Evolutionary conservation across 2,888 invertebrate species (phyloP).

Genomic region (Hirtodrosophila confusa): DNA sequence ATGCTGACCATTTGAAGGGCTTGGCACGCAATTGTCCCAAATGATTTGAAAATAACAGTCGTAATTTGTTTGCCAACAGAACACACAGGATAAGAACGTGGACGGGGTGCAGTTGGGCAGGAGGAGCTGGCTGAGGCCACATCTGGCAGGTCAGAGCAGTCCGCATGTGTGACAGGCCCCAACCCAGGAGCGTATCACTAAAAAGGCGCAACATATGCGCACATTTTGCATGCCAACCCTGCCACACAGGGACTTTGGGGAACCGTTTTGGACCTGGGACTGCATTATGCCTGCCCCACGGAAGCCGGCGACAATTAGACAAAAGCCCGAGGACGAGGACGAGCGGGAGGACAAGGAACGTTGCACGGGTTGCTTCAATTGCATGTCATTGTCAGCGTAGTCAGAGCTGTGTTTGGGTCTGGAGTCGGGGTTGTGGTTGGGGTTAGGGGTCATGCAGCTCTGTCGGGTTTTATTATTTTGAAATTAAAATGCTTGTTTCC

Average conservation of each 20-base stretch:
- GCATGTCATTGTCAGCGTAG: slow-evolving; percentile 72
- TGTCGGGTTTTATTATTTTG: slow-evolving; percentile 69
- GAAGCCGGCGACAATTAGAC: slow-evolving; percentile 71
- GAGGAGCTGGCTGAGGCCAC: slow-evolving; percentile 29
- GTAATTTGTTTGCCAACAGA: slow-evolving; percentile 75
- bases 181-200: slow-evolving; percentile 6
- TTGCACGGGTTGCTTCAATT: slow-evolving; percentile 59
- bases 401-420: slow-evolving; percentile 18
- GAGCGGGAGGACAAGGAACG: neutral
- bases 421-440: no score
- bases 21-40: slow-evolving; percentile 59
- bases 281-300: slow-evolving; percentile 59
- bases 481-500: slow-evolving; percentile 65
- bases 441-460: slow-evolving; percentile 31
- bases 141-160: slow-evolving; percentile 36
- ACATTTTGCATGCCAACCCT: slow-evolving; percentile 62
- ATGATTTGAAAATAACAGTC: slow-evolving; percentile 77
- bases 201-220: slow-evolving; percentile 68
- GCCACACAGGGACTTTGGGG: slow-evolving; percentile 43
- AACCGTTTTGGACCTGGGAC: slow-evolving; percentile 37
- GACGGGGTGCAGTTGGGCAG: neutral
- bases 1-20: slow-evolving; percentile 43
- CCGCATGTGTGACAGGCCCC: slow-evolving; percentile 20
- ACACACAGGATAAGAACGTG: slow-evolving; percentile 16
- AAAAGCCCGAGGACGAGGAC: slow-evolving; percentile 44